phyloP scores from a whole-genome alignment of 2,113 vertebrate genomes.

The Loxodonta africana region DNA sequence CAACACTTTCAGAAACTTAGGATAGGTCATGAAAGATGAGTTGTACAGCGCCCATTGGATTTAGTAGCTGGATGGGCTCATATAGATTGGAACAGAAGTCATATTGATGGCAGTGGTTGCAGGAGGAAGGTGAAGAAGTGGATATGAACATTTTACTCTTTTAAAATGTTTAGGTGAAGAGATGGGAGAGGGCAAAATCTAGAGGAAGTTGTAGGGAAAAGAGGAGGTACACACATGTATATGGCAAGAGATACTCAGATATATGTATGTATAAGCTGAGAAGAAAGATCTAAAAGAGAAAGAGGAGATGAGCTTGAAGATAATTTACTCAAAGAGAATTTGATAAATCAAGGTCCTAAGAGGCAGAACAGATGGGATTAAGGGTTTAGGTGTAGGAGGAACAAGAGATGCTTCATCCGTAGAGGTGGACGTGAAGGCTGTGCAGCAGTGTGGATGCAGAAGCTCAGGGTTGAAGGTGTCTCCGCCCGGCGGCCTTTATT shows the following conservation, averaged over 20 bases:
- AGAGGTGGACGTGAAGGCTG: not conserved
- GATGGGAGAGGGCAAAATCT: not conserved
- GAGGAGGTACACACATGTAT: not conserved
- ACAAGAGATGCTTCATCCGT: not conserved
- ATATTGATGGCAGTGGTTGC: not conserved
- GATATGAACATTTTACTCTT: not conserved
- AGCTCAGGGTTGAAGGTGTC: not conserved
- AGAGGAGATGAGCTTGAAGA: not conserved
- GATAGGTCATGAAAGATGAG: not conserved
- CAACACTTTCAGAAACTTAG: not conserved
- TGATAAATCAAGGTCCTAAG: not conserved
- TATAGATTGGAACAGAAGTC: not conserved
- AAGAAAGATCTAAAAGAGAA: constrained; percentile 18
- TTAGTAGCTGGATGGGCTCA: not conserved
- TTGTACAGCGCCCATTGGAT: not conserved
- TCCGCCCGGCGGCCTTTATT: not conserved
- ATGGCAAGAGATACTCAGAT: not conserved
- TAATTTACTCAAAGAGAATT: not conserved
- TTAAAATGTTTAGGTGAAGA: not conserved
- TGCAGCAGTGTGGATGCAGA: not conserved
- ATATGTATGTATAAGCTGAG: not conserved
- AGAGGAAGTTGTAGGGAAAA: not conserved
- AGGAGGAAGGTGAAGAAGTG: not conserved
- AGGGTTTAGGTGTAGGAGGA: not conserved
- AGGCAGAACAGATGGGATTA: not conserved